A percentile compares a stretch with the other conserved stretches of the same genome.
phyloP scores from a whole-genome alignment of 2,113 vertebrate species.

The Recurvirostra avosetta region DNA sequence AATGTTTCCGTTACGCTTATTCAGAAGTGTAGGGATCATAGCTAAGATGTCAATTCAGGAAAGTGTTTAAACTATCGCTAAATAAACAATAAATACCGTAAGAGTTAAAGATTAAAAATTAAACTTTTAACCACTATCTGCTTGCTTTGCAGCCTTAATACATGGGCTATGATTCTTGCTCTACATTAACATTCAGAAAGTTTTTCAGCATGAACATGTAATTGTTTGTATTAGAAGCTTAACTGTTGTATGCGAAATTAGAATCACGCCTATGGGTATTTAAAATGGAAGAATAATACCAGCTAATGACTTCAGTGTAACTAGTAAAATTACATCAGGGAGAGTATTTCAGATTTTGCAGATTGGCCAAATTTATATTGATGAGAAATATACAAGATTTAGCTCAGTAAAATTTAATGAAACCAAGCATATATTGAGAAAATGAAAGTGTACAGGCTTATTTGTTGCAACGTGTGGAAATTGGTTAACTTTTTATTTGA shows the following conservation, averaged over 20 bases:
- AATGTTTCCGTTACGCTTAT: neutral
- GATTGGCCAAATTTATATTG: slow-evolving; percentile 46
- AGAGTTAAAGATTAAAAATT: neutral
- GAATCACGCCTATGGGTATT: slow-evolving; percentile 54
- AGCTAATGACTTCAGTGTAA: slow-evolving; percentile 51
- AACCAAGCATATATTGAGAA: slow-evolving; percentile 18
- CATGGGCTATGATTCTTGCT: neutral
- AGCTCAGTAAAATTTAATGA: slow-evolving; percentile 51
- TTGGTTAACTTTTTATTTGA: neutral
- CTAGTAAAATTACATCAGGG: slow-evolving; percentile 56
- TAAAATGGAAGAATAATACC: slow-evolving; percentile 48
- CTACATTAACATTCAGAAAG: slow-evolving; percentile 10
- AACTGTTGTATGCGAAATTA: slow-evolving; percentile 24
- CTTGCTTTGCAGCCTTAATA: neutral
- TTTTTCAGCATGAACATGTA: slow-evolving; percentile 26
- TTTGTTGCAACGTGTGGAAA: neutral
- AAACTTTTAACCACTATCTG: neutral
- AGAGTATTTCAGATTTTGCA: slow-evolving; percentile 37
- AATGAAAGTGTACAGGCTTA: neutral
- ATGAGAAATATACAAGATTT: slow-evolving; percentile 27
- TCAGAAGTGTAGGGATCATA: neutral
- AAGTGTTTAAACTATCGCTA: neutral
- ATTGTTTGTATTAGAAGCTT: slow-evolving; percentile 50
- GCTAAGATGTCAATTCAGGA: neutral
- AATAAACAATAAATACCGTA: neutral